Conservation (phyloP, 2,888 invertebrate species). For the Muscina levida region DNA sequence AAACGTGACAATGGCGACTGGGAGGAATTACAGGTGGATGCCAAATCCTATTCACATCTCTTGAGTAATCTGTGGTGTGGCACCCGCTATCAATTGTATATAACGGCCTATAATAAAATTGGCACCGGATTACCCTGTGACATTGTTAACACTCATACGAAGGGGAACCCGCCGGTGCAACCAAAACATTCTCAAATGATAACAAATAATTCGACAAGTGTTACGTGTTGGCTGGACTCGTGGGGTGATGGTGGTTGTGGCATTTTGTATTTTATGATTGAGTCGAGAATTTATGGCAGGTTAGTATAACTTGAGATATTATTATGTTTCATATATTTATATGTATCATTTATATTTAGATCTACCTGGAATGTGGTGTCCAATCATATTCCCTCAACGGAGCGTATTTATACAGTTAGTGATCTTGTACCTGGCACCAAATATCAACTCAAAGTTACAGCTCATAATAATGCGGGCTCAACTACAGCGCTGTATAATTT, state of each 20-base stretch:
- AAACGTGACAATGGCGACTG: slow-evolving; percentile 94
- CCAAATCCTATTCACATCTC: slow-evolving; percentile 89
- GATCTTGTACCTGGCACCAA: slow-evolving; percentile 88
- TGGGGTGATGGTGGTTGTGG: slow-evolving; percentile 95
- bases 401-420: slow-evolving; percentile 89
- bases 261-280: slow-evolving; percentile 91
- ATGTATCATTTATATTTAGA: slow-evolving; percentile 59
- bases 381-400: slow-evolving; percentile 90
- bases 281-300: slow-evolving; percentile 84
- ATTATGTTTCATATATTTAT: background rate
- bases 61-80: slow-evolving; percentile 93
- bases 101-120: slow-evolving; percentile 94
- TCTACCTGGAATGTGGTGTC: slow-evolving; percentile 89
- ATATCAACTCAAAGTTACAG: slow-evolving; percentile 86
- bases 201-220: slow-evolving; percentile 91
- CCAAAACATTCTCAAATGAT: slow-evolving; percentile 90
- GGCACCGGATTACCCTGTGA: slow-evolving; percentile 94
- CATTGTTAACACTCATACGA: slow-evolving; percentile 91
- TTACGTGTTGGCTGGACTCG: slow-evolving; percentile 91
- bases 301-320: slow-evolving; percentile 45
- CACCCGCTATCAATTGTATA: slow-evolving; percentile 91
- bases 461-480: slow-evolving; percentile 93
- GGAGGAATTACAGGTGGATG: slow-evolving; percentile 93
- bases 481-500: slow-evolving; percentile 91
- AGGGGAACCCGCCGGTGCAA: slow-evolving; percentile 89